Evolutionary conservation across 2,888 invertebrate genomes (phyloP), one percentile per base, ranked within the genome.

Genomic region (Sicus ferrugineus): DNA sequence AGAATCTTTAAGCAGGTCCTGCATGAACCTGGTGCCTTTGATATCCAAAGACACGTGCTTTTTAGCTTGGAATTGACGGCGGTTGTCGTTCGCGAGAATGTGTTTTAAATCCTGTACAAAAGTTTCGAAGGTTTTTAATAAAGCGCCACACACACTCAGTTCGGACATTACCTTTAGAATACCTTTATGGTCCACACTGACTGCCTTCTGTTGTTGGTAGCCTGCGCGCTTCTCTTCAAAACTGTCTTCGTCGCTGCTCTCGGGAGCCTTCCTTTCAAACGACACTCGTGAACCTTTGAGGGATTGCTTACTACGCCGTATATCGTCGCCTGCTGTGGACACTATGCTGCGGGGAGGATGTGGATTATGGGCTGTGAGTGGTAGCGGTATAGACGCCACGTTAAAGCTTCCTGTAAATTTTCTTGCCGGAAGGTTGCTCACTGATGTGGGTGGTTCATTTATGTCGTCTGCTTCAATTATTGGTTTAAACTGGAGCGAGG

Each of bases 41-140:
- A 86, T 78, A 62, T 86, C 86, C 21, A 86, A 72, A 5, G 86
- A 86, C 0, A 86, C 86, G 73, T 86, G 86, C 70, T 86, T 86
- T 68, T 86, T 86, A 11, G 84, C 81, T 79, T 86, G 86, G 75
- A 85, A 86, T 71, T 83, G 82, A 2, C 81, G 79, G 0, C 86
- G 83, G 77, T 84, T 85, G 56, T 85, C 84, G 72, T 78, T 81
- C 66, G 83, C 84, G 62, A 85, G 76, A 67, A 85, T 82, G 62
- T 83, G 79, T 63, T 81, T 81, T 52, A 86, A 75, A 73, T 86
- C 86, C 83, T 81, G 30, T 14, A 46, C 1, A 14, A 4, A 21
- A 21, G 11, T 11, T n/a, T 16, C 3, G 4, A 38, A 38, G 11
- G 11, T n/a, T n/a, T n/a, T n/a, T n/a, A n/a, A n/a, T n/a, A n/a